Conservation (phyloP, 2,113 vertebrate species). For the Solenodon paradoxus region DNA sequence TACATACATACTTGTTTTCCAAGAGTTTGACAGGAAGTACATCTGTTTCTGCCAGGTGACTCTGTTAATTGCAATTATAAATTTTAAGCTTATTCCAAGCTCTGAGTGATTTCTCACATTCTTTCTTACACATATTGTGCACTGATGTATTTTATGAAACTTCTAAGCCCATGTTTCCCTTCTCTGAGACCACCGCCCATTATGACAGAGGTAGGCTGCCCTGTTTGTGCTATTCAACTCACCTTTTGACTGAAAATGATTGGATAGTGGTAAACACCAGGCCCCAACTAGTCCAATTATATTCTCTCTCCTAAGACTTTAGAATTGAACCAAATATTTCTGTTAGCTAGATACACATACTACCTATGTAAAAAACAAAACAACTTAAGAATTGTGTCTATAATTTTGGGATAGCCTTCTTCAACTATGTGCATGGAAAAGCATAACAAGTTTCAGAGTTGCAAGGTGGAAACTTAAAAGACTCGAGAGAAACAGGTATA, state of each 20-base stretch:
- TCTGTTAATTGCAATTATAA: neutral
- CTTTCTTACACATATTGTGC: neutral
- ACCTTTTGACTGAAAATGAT: neutral
- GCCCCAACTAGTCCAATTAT: neutral
- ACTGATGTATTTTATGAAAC: neutral
- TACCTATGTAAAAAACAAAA: neutral
- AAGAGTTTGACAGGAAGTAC: neutral
- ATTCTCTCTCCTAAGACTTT: neutral
- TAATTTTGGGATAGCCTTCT: neutral
- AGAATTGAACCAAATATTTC: neutral
- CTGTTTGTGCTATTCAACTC: neutral
- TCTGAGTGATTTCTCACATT: neutral
- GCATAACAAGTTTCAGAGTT: neutral
- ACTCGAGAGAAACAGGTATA: neutral
- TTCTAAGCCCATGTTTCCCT: neutral
- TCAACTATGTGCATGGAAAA: neutral
- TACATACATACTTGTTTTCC: neutral
- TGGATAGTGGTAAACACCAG: neutral
- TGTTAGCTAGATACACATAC: neutral
- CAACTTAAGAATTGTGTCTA: neutral
- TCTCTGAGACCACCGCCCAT: neutral
- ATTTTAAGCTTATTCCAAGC: neutral
- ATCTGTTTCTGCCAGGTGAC: neutral
- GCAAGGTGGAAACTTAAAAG: neutral
- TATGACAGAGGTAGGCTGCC: neutral